Conservation (phyloP, 1,140 invertebrate genomes). For the Goniozus legneri region DNA sequence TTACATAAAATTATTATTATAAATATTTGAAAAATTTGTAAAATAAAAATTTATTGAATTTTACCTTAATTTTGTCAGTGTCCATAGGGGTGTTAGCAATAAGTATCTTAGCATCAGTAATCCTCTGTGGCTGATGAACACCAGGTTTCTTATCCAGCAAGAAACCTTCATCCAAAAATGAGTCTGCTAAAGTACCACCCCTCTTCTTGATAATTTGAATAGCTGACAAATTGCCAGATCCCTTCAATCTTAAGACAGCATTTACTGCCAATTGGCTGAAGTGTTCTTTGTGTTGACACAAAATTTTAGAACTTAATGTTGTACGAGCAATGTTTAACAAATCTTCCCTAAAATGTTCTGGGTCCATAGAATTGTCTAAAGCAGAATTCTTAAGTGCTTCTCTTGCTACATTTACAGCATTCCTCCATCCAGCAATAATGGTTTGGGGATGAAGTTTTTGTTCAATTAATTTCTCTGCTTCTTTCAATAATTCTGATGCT, state of each 20-base stretch:
- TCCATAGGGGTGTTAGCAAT: conserved; percentile 99
- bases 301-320: conserved; percentile 96
- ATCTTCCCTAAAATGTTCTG: conserved; percentile 80
- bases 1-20: conserved; percentile 5
- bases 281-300: conserved; percentile 96
- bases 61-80: conserved; percentile 96
- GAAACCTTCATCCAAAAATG: conserved; percentile 98
- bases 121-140: conserved; percentile 80
- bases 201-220: conserved; percentile 98
- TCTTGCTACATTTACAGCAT: conserved; percentile 78
- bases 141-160: conserved; percentile 95
- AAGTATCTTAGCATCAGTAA: conserved; percentile 80
- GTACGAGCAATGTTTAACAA: conserved; percentile 96
- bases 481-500: conserved; percentile 91
- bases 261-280: conserved; percentile 95
- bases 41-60: conserved; percentile 13
- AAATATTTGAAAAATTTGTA: conserved; percentile 6
- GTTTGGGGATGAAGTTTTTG: conserved; percentile 98
- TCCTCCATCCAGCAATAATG: conserved; percentile 93
- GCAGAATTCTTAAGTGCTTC: conserved; percentile 76
- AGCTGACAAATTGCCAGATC: conserved; percentile 90
- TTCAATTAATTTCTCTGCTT: conserved; percentile 91
- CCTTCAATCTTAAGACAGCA: conserved; percentile 92
- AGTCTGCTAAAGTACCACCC: conserved; percentile 89
- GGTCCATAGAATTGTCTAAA: conserved; percentile 77